Percentiles rank a stretch among this genome's conserved stretches.
phyloP scores from a whole-genome alignment of 1,140 invertebrate species.

The Ridgeia piscesae region DNA sequence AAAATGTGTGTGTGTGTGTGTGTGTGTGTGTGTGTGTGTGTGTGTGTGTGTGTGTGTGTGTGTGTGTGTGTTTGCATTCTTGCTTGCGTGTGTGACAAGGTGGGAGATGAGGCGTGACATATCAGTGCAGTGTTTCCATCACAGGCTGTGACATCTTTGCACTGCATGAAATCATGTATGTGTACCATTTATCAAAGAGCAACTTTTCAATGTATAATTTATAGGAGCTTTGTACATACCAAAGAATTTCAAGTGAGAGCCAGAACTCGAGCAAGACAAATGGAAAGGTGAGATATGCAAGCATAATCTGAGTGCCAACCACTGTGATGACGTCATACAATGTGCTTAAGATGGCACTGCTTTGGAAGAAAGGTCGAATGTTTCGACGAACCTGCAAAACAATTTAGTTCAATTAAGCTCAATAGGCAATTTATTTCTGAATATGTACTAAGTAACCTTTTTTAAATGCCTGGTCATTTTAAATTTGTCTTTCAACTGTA shows the following conservation, averaged over 20 bases:
- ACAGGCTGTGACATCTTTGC: not conserved
- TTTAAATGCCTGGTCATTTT: slow-evolving; percentile 15
- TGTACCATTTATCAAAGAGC: not conserved
- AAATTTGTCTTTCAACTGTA: slow-evolving; percentile 11
- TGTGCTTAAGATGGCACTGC: slow-evolving; percentile 48
- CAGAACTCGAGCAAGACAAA: slow-evolving; percentile 85
- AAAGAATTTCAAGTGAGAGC: slow-evolving; percentile 67
- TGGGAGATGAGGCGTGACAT: not conserved
- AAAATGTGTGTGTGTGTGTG: too few species aligned
- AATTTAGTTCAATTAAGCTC: not conserved
- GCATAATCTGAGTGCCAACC: slow-evolving; percentile 74
- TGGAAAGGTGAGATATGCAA: slow-evolving; percentile 84
- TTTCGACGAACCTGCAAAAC: slow-evolving; percentile 68
- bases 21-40: too few species aligned
- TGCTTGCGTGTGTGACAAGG: too few species aligned
- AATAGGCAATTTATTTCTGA: slow-evolving; percentile 13
- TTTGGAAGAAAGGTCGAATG: slow-evolving; percentile 76
- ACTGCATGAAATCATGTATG: not conserved
- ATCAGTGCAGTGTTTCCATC: not conserved
- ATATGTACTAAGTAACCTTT: slow-evolving; percentile 7
- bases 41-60: too few species aligned
- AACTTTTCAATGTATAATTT: not conserved
- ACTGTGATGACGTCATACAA: slow-evolving; percentile 60
- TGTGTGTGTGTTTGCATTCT: too few species aligned
- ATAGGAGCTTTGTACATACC: slow-evolving; percentile 63